These are phyloP conservation scores for Ridgeia piscesae DNA, from an alignment of 1,140 invertebrate genomes.

Conservation along the genomic window DNA sequence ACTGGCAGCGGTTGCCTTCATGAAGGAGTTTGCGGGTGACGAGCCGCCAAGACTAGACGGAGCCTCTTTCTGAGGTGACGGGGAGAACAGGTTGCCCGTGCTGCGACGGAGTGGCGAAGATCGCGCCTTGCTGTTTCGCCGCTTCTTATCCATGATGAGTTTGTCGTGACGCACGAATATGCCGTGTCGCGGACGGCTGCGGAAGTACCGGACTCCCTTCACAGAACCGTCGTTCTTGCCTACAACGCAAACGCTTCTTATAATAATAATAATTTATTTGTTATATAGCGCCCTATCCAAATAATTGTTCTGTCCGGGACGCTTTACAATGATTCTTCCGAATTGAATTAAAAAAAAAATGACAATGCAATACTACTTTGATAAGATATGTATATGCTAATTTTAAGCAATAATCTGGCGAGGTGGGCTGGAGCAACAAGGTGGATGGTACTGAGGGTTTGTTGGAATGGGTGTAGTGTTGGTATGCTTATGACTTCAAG, in stretches of 20 bases:
- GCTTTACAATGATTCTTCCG: too few species aligned
- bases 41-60: background rate
- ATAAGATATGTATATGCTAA: too few species aligned
- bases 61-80: background rate
- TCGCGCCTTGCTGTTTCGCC: conserved; percentile 39
- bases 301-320: too few species aligned
- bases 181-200: conserved; percentile 82
- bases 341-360: too few species aligned
- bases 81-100: conserved; percentile 20
- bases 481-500: too few species aligned
- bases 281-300: too few species aligned
- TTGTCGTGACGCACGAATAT: conserved; percentile 75
- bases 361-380: too few species aligned
- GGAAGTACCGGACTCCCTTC: conserved; percentile 86
- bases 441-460: too few species aligned
- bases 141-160: conserved; percentile 52
- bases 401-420: too few species aligned
- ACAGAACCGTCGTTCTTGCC: conserved; percentile 94
- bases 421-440: too few species aligned
- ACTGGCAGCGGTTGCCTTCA: conserved; percentile 19
- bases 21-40: background rate
- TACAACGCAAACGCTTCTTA: conserved; percentile 49
- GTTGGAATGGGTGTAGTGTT: too few species aligned
- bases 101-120: conserved; percentile 23
- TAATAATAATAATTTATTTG: too few species aligned